Conservation (phyloP, 2,113 vertebrate genomes). For the Geothlypis trichas region DNA sequence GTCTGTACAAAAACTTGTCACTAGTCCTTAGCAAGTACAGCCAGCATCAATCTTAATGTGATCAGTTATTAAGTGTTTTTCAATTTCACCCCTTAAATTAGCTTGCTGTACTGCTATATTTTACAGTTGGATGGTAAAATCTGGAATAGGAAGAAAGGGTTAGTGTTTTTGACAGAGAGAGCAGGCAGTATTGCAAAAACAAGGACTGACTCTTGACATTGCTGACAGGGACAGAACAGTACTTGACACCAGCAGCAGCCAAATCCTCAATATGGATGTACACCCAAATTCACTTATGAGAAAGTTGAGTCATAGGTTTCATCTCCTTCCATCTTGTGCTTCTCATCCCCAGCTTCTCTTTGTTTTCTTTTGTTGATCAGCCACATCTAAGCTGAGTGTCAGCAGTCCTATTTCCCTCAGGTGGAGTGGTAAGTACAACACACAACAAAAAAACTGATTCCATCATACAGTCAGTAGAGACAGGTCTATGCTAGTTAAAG, state of each 20-base stretch:
- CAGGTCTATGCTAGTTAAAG: not conserved
- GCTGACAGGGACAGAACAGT: not conserved
- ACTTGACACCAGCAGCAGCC: not conserved
- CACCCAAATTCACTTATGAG: not conserved
- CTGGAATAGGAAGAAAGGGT: not conserved
- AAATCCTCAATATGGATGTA: not conserved
- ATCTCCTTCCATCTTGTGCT: not conserved
- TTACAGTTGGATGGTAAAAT: accelerated
- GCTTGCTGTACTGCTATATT: not conserved
- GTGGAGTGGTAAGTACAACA: not conserved
- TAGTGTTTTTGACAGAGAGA: not conserved
- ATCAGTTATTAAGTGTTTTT: not conserved
- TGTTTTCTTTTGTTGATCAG: not conserved
- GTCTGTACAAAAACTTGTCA: not conserved
- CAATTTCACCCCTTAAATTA: not conserved
- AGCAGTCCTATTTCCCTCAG: not conserved
- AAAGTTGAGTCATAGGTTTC: not conserved
- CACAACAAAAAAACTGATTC: not conserved
- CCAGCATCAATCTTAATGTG: not conserved
- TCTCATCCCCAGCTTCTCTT: not conserved
- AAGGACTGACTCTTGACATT: not conserved
- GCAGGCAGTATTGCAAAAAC: not conserved
- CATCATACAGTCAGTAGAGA: not conserved
- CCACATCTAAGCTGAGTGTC: not conserved
- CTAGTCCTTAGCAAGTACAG: not conserved